A percentile compares a stretch with the other conserved stretches of the same genome.
phyloP scores from a whole-genome alignment of 2,888 invertebrate species.

The Tubulanus polymorphus region DNA sequence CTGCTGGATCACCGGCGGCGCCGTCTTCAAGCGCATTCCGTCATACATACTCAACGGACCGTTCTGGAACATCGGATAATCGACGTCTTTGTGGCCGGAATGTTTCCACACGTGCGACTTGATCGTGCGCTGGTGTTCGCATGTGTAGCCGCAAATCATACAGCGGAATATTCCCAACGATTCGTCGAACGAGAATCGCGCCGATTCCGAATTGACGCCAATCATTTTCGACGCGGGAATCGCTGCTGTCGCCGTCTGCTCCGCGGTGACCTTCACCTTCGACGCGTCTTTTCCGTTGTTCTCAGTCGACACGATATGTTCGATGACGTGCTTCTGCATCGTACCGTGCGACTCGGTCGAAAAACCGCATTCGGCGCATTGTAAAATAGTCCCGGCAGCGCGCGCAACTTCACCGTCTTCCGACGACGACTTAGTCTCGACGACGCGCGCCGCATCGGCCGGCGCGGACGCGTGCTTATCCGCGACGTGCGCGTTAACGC shows the following conservation, averaged over 20 bases:
- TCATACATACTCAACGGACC: conserved; percentile 48
- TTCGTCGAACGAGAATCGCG: conserved; percentile 1
- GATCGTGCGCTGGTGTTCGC: conserved; percentile 48
- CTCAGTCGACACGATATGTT: conserved; percentile 25
- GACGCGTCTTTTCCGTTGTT: background rate
- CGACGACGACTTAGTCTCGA: conserved; percentile 3
- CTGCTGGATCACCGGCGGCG: too few relatives aligned
- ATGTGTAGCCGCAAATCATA: conserved; percentile 47
- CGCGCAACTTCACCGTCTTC: conserved; percentile 27
- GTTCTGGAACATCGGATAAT: conserved; percentile 51
- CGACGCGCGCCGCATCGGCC: background rate
- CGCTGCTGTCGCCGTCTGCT: background rate
- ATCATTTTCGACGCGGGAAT: background rate
- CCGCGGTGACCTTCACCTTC: background rate
- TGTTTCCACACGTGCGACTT: conserved; percentile 53
- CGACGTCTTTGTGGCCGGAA: conserved; percentile 46
- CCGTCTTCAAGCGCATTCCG: conserved; percentile 17
- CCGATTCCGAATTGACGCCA: background rate
- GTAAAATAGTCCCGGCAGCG: conserved; percentile 31
- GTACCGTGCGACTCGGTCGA: conserved; percentile 30
- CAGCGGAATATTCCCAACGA: conserved; percentile 30
- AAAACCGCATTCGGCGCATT: conserved; percentile 49
- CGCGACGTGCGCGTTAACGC: conserved; percentile 20
- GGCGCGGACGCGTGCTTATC: too few relatives aligned
- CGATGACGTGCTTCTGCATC: conserved; percentile 40